Percentiles rank a stretch among this genome's conserved stretches.
These are phyloP conservation scores for Ptychoptera albimana DNA, from an alignment of 2,888 invertebrate species.

Conservation along the genomic window DNA sequence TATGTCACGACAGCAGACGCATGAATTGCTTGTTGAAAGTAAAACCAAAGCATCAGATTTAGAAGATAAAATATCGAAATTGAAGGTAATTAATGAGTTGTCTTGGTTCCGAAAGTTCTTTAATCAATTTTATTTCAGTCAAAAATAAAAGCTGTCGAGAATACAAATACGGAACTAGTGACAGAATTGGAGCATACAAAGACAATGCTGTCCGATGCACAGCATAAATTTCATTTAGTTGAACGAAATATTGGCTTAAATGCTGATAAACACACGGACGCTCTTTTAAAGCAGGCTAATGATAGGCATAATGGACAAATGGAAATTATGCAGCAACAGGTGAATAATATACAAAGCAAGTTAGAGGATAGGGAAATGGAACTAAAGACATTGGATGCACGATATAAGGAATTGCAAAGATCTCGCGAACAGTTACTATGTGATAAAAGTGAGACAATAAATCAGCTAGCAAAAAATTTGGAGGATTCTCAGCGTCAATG, in stretches of 20 bases:
- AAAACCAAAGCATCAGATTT: conserved; percentile 26
- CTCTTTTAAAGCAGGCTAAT: conserved; percentile 30
- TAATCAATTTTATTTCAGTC: conserved; percentile 21
- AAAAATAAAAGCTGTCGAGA: conserved; percentile 28
- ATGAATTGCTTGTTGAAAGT: conserved; percentile 39
- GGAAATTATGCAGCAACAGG: conserved; percentile 33
- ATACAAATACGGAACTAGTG: conserved; percentile 34
- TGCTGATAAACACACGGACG: conserved; percentile 22
- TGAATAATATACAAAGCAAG: conserved; percentile 28
- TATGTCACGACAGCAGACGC: conserved; percentile 41
- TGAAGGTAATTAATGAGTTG: conserved; percentile 11
- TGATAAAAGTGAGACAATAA: conserved; percentile 46
- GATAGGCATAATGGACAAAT: conserved; percentile 33
- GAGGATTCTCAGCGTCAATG: conserved; percentile 40
- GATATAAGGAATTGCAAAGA: conserved; percentile 38
- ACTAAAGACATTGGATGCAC: conserved; percentile 35
- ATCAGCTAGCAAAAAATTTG: conserved; percentile 40
- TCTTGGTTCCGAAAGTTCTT: background rate
- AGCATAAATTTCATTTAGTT: conserved; percentile 27
- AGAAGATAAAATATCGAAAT: conserved; percentile 20
- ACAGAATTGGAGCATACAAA: conserved; percentile 38
- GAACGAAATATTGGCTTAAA: conserved; percentile 21
- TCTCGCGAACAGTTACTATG: conserved; percentile 43
- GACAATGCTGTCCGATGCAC: conserved; percentile 33
- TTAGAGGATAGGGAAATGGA: conserved; percentile 34